These are phyloP conservation scores for Orussus abietinus DNA, from an alignment of 1,140 invertebrate genomes.

Conservation along the genomic window DNA sequence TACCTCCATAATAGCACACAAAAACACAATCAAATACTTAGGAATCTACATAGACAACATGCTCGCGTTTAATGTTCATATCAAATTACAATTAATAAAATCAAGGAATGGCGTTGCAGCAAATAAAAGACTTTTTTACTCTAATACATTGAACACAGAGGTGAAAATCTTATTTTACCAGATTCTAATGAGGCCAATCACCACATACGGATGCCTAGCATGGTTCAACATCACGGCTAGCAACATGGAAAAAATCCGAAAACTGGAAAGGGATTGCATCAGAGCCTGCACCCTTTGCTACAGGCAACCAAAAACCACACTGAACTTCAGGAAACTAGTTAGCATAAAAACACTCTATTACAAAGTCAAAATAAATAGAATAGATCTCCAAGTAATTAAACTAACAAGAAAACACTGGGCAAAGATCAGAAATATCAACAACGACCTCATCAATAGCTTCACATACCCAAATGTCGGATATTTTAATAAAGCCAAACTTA, in stretches of 20 bases:
- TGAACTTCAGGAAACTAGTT: no score
- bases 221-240: no score
- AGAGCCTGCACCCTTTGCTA: no score
- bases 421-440: no score
- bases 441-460: no score
- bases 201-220: background rate
- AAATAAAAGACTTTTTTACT: slow-evolving; percentile 5
- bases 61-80: background rate
- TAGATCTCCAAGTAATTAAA: no score
- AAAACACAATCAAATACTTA: slow-evolving; percentile 4
- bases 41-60: slow-evolving; percentile 1
- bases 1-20: background rate
- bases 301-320: no score
- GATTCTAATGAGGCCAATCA: slow-evolving; percentile 4
- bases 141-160: background rate
- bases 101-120: slow-evolving; percentile 1
- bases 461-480: slow-evolving; percentile 1
- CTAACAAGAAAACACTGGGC: no score
- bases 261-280: no score
- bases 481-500: background rate
- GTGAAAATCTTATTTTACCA: slow-evolving; percentile 7
- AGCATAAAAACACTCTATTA: no score
- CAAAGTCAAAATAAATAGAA: no score
- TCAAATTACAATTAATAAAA: slow-evolving; percentile 3
- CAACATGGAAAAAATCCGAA: no score